Evolutionary conservation across 2,113 vertebrate genomes (phyloP), one percentile per base, ranked within the genome.

Genomic region (Burhinus oedicnemus): DNA sequence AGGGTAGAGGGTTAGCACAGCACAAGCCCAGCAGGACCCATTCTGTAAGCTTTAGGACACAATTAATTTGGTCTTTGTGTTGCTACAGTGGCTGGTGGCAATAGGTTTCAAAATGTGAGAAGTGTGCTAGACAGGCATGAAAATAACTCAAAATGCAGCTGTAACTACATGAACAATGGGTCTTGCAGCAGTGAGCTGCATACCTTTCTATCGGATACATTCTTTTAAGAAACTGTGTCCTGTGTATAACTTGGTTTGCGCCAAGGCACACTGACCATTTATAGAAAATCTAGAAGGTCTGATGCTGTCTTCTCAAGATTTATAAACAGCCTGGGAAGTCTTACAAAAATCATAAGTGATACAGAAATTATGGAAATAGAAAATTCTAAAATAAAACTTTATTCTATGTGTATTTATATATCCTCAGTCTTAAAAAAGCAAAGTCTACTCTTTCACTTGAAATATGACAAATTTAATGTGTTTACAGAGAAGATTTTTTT

Each of bases 1-100:
- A 70, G 42, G 13, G 5, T 21, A 44, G 38, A 76, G 30, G 36
- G 5, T 17, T 62, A 34, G 13, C 16, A 22, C 27, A 26, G 13
- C 1, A 1, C 32, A 30, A 74, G 17, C n/a, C 40, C 6, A 36
- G 30, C 15, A 49, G 6, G 11, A 54, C 0, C 0, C 18, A 14
- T 9, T 86, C 14, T 9, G 5, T 79, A 42, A 87, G 15, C 19
- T 80, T 19, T 47, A 45, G 22, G 34, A 29, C 20, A 49, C 42
- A 65, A 55, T 8, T 32, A 32, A 70, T 74, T 80, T 74, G 16
- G 7, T 80, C 14, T 72, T 86, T 76, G 19, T 77, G 19, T 65
- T 76, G 22, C 58, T 87, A 42, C 30, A 32, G 4, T 55, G 29
- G 20, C n/a, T 89, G 17, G 3, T 74, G 26, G 19, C 11, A 69